Evolutionary conservation across 2,888 invertebrate genomes (phyloP), one percentile per base, ranked within the genome.

Genomic region (Aleiodes alternator): DNA sequence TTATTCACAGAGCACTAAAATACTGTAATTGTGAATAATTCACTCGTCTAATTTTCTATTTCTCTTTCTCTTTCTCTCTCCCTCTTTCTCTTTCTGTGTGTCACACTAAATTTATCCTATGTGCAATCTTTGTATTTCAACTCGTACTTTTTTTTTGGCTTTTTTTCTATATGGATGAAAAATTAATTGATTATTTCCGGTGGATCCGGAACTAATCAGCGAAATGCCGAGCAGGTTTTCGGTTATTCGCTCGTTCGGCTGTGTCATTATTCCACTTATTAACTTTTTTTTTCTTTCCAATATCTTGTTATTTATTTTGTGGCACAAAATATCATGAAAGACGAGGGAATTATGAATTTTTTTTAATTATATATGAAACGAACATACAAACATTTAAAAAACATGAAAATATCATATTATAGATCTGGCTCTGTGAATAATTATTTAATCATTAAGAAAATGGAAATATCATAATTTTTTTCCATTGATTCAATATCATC

Each of bases 221-320:
- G 43, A 55, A 71, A 64, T 71, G 69, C 78, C 78, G 78, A 81
- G 79, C 81, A 79, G 81, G 81, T 75, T 80, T 80, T 81, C 80
- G 81, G 80, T 78, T 61, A 34, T 73, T 78, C 78, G 78, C 80
- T 80, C 79, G 76, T 79, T 80, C 78, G 80, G 80, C 80, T 81
- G 80, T 81, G 80, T 78, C 80, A 80, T 78, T 72, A 69, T 69
- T 76, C 71, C 66, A 72, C 51, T 68, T 68, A 51, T 51, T 43
- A 53, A 51, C 1, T 34, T 38, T 64, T 64, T 61, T 61, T 61
- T 61, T 48, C 31, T 34, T 12, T 43, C 31, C 68, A 51, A 68
- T 31, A 68, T 68, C n/a, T 34, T 51, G 51, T 68, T 68, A 51
- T 68, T 68, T 68, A 51, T 68, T 68, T 29, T 68, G 56, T 68